Evolutionary conservation across 2,113 vertebrate species (phyloP).

Genomic region (Egretta garzetta): DNA sequence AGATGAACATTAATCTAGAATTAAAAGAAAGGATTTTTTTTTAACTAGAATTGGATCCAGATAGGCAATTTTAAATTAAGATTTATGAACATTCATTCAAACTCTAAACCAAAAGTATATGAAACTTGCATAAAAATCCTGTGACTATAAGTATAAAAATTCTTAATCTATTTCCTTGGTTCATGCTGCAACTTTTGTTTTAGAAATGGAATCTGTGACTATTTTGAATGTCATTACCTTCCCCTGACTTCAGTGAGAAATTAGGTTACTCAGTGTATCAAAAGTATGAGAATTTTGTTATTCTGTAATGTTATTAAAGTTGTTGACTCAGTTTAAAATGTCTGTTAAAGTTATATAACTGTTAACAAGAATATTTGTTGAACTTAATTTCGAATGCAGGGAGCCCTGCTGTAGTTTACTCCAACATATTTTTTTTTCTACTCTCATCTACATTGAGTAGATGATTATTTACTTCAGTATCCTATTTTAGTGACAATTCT

Average conservation of each 20-base stretch:
- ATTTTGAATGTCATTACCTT: neutral
- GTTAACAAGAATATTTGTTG: neutral
- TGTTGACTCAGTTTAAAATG: neutral
- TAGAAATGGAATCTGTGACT: neutral
- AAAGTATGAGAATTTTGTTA: neutral
- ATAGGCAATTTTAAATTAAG: neutral
- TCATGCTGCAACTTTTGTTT: neutral
- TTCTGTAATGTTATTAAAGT: neutral
- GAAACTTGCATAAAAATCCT: neutral
- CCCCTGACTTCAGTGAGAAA: neutral
- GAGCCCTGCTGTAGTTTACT: neutral
- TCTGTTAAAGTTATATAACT: neutral
- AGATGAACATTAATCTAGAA: neutral
- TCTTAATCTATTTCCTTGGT: neutral
- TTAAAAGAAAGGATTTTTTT: neutral
- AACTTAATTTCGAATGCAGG: neutral
- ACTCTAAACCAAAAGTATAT: neutral
- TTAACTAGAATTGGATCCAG: neutral
- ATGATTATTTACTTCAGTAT: constrained; percentile 19
- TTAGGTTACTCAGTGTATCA: neutral
- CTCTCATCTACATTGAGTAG: neutral
- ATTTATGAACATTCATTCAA: neutral
- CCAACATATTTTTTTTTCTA: neutral
- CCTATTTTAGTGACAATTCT: constrained; percentile 17
- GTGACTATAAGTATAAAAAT: neutral